These are phyloP conservation scores for Microcaecilia unicolor DNA, from an alignment of 2,797 vertebrate species.

Conservation along the genomic window DNA sequence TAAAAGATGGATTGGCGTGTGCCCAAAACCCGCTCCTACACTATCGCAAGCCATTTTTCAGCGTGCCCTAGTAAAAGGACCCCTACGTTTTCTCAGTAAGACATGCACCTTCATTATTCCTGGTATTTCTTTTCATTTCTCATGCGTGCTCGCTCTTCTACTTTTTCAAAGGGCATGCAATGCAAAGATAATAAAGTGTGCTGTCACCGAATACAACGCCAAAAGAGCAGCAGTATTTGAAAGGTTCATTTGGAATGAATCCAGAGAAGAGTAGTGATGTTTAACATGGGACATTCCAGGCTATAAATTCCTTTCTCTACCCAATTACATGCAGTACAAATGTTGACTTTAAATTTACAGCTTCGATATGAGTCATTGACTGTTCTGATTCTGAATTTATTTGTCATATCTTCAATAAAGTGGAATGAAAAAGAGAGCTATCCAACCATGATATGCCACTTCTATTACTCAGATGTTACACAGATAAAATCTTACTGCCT, in stretches of 20 bases:
- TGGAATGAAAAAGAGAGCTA: conserved; percentile 23
- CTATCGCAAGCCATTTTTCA: too few species aligned
- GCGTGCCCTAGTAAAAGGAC: too few species aligned
- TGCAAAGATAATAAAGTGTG: conserved; percentile 29
- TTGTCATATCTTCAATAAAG: conserved; percentile 37
- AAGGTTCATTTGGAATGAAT: conserved; percentile 27
- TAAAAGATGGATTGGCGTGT: too few species aligned
- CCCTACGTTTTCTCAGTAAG: too few species aligned
- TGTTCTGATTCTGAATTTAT: conserved; percentile 32
- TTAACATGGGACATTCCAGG: conserved; percentile 22
- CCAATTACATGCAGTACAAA: conserved; percentile 25
- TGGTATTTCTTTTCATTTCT: too few species aligned
- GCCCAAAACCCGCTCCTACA: too few species aligned
- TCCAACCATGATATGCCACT: conserved; percentile 17
- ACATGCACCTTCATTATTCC: too few species aligned
- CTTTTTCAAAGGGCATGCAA: too few species aligned
- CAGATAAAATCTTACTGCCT: conserved; percentile 37
- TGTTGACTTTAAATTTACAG: conserved; percentile 39
- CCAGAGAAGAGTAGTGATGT: conserved; percentile 13
- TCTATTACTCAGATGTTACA: conserved; percentile 27
- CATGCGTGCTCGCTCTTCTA: too few species aligned
- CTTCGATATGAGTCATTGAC: conserved; percentile 30
- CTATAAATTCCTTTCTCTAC: conserved; percentile 26
- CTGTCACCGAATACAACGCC: conserved; percentile 2
- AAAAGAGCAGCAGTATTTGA: conserved; percentile 33